phyloP scores from a whole-genome alignment of 1,140 invertebrate species.

The Drosophila seguyi region DNA sequence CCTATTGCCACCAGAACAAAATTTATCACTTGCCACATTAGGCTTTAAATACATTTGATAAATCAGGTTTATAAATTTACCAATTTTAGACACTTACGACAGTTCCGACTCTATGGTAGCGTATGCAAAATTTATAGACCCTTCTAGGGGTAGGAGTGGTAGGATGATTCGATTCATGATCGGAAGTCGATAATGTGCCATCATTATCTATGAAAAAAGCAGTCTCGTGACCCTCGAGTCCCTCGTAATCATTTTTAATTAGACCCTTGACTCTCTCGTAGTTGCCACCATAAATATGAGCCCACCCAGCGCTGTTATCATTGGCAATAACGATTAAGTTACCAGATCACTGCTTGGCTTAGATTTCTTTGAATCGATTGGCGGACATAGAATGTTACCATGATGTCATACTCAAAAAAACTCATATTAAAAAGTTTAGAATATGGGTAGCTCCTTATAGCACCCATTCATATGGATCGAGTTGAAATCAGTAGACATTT shows the following conservation, averaged over 20 bases:
- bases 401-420: slow-evolving; percentile 26
- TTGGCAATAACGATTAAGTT: slow-evolving; percentile 28
- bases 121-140: slow-evolving; percentile 52
- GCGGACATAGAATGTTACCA: slow-evolving; percentile 1
- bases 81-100: slow-evolving; percentile 42
- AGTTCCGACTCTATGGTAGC: slow-evolving; percentile 27
- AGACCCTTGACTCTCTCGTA: slow-evolving; percentile 15
- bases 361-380: slow-evolving; percentile 43
- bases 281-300: slow-evolving; percentile 10
- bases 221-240: slow-evolving; percentile 23
- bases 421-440: neutral
- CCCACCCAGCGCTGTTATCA: slow-evolving; percentile 19
- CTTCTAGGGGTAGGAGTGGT: slow-evolving; percentile 1
- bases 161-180: neutral
- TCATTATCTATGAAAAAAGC: neutral
- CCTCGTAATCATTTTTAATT: slow-evolving; percentile 49
- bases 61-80: slow-evolving; percentile 25
- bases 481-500: slow-evolving; percentile 7
- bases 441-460: neutral
- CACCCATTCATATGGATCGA: slow-evolving; percentile 17
- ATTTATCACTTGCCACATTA: slow-evolving; percentile 48
- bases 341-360: slow-evolving; percentile 10
- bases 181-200: slow-evolving; percentile 1
- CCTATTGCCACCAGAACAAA: neutral
- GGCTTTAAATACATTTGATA: slow-evolving; percentile 39